Evolutionary conservation across 2,113 vertebrate species (phyloP).

Genomic region (Chascanopsetta lugubris): DNA sequence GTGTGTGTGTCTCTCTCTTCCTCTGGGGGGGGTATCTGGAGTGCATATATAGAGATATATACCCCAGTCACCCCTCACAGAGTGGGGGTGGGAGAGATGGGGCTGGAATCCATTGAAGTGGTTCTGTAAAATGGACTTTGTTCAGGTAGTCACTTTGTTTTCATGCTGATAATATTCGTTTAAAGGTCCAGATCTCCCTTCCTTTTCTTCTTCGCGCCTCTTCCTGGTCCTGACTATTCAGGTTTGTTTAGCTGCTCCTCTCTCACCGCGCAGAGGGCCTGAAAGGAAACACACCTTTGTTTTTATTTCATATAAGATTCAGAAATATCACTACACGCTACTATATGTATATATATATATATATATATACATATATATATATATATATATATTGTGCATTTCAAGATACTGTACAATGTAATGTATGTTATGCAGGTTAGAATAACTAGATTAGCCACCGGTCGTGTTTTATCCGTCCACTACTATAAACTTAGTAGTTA

Average conservation of each 20-base stretch:
- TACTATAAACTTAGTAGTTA: no score
- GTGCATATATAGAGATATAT: slow-evolving; percentile 24
- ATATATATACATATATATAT: no score
- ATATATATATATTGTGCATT: no score
- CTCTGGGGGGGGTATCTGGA: neutral
- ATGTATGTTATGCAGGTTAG: no score
- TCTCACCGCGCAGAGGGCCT: no score
- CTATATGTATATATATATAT: no score
- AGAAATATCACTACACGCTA: no score
- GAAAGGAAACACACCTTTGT: no score
- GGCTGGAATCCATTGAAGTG: slow-evolving; percentile 82
- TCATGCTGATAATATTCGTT: slow-evolving; percentile 86
- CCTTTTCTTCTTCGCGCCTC: slow-evolving; percentile 74
- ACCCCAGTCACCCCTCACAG: slow-evolving; percentile 11
- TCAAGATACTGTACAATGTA: no score
- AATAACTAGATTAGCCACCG: no score
- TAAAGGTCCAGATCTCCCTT: slow-evolving; percentile 63
- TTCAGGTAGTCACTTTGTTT: slow-evolving; percentile 88
- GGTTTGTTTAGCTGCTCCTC: slow-evolving; percentile 73
- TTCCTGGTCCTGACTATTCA: slow-evolving; percentile 61
- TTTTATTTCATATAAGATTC: no score
- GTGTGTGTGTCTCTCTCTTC: neutral
- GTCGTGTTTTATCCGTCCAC: no score
- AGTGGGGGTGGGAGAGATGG: slow-evolving; percentile 17
- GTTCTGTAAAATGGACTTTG: slow-evolving; percentile 85